Evolutionary conservation across 2,113 vertebrate genomes (phyloP).

Genomic region (Cercocebus atys): DNA sequence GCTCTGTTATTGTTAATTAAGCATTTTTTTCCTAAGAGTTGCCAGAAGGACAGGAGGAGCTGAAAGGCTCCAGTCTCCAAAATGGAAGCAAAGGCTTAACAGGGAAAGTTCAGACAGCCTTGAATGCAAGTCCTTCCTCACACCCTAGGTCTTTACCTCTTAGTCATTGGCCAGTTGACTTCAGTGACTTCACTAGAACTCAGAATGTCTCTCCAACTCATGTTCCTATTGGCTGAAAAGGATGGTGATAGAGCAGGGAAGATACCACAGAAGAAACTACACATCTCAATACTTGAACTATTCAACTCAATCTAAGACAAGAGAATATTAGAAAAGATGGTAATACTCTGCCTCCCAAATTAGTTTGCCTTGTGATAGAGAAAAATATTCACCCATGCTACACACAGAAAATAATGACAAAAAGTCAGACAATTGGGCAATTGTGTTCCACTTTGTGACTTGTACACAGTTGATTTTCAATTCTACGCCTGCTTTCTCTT

Average conservation of each 20-base stretch:
- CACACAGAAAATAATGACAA: background rate
- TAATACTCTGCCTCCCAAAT: background rate
- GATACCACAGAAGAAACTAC: background rate
- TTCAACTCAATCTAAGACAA: background rate
- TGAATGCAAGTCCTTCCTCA: background rate
- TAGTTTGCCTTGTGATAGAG: background rate
- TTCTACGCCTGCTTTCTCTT: background rate
- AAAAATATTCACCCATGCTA: background rate
- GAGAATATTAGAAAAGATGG: background rate
- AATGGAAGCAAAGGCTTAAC: conserved; percentile 1
- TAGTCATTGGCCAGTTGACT: background rate
- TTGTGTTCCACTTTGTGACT: background rate
- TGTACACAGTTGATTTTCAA: conserved; percentile 3
- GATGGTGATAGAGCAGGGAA: background rate
- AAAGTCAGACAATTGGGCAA: background rate
- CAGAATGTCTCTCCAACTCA: background rate
- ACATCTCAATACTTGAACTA: background rate
- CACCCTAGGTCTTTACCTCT: background rate
- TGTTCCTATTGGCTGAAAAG: background rate
- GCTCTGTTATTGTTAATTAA: conserved; percentile 56
- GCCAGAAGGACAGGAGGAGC: conserved; percentile 24
- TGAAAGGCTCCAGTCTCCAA: conserved; percentile 5
- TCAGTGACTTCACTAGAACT: conserved; percentile 1
- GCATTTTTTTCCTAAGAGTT: conserved; percentile 29
- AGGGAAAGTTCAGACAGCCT: background rate